Evolutionary conservation across 2,113 vertebrate species (phyloP).

Genomic region (Apus apus): DNA sequence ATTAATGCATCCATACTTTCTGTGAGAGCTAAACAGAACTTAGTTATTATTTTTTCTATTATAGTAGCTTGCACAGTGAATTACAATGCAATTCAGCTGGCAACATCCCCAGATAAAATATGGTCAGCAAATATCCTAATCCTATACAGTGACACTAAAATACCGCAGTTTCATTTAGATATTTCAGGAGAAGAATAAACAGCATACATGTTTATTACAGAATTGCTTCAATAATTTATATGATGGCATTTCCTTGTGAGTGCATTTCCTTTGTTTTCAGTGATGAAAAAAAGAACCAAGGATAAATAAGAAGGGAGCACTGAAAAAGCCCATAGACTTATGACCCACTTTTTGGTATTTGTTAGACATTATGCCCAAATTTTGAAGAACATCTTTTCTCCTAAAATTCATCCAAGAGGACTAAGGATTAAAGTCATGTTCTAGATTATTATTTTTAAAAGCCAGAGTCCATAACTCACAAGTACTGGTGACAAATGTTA

Average conservation of each 20-base stretch:
- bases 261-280: slow-evolving; percentile 3
- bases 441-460: neutral
- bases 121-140: neutral
- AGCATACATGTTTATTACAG: neutral
- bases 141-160: neutral
- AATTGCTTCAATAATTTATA: slow-evolving; percentile 22
- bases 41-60: neutral
- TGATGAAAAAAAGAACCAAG: neutral
- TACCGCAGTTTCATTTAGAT: neutral
- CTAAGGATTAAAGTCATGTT: neutral
- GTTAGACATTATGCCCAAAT: neutral
- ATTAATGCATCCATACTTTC: slow-evolving; percentile 18
- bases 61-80: neutral
- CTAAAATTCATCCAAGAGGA: neutral
- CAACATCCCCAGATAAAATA: neutral
- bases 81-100: neutral
- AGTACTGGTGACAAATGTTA: neutral
- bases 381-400: neutral
- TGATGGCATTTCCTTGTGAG: neutral
- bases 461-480: neutral
- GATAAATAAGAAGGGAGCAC: neutral
- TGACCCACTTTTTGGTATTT: neutral
- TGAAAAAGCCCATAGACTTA: neutral
- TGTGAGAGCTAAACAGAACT: slow-evolving; percentile 35
- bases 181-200: neutral